Conservation (phyloP, 37 sponge, comb jelly and placozoan genomes). For the Mnemiopsis leidyi region DNA sequence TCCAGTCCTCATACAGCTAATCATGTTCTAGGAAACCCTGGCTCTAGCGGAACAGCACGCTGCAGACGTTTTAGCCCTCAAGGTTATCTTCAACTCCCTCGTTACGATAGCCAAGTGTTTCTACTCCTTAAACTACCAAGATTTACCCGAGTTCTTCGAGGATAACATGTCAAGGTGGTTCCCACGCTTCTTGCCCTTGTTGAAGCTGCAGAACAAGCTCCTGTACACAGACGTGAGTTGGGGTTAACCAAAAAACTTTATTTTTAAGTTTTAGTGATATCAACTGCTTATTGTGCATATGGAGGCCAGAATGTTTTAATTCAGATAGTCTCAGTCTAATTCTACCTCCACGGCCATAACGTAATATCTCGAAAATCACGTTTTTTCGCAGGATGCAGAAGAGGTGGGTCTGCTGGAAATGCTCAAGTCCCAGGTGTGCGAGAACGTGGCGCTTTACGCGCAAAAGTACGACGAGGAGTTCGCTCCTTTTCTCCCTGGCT, state of each 20-base stretch:
- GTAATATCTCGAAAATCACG: no score
- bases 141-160: constrained; percentile 98
- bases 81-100: constrained; percentile 88
- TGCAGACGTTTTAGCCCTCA: constrained; percentile 73
- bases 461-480: constrained; percentile 99
- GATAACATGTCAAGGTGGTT: constrained; percentile 93
- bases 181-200: constrained; percentile 79
- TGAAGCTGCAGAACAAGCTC: constrained; percentile 81
- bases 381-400: constrained; percentile 67
- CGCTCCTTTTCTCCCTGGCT: constrained; percentile 75
- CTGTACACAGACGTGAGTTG: constrained; percentile 74
- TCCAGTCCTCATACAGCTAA: no score
- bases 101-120: constrained; percentile 90
- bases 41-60: constrained; percentile 75
- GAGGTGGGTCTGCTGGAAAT: constrained; percentile 89
- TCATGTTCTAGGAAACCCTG: constrained; percentile 79
- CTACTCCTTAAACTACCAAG: constrained; percentile 77
- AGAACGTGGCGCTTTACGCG: constrained; percentile 86
- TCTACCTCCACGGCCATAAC: no score
- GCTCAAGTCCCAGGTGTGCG: constrained; percentile 92
- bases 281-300: no score
- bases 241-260: neutral
- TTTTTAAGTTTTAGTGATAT: no score
- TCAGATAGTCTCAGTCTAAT: no score
- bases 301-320: no score